Evolutionary conservation across 2,797 vertebrate species (phyloP).

Genomic region (Hippopotamyrus pictus): DNA sequence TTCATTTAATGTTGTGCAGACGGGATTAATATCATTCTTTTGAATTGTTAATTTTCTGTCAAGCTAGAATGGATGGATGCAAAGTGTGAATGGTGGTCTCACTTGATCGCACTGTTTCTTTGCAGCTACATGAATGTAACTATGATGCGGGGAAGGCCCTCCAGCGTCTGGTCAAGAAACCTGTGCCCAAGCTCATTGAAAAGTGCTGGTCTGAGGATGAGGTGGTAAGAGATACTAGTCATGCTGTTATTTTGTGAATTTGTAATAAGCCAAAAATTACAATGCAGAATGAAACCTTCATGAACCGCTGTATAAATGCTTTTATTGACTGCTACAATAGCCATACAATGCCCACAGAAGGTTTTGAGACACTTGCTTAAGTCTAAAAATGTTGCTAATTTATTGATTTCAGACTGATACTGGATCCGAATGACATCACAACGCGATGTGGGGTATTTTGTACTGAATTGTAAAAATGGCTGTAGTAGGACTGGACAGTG

Average conservation of each 20-base stretch:
- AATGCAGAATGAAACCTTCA: background rate
- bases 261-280: background rate
- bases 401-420: background rate
- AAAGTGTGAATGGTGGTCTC: background rate
- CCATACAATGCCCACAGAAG: background rate
- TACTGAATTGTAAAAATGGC: background rate
- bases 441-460: background rate
- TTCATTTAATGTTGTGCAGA: background rate
- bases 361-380: background rate
- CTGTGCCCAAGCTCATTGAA: conserved; percentile 94
- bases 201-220: conserved; percentile 99
- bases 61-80: background rate
- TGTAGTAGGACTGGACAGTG: background rate
- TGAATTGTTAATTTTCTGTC: background rate
- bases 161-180: conserved; percentile 96
- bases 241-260: conserved; percentile 8
- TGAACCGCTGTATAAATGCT: background rate
- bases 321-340: background rate
- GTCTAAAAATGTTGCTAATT: background rate
- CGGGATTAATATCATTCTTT: background rate
- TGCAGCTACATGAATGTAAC: conserved; percentile 91
- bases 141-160: conserved; percentile 97
- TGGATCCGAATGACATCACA: background rate
- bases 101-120: background rate
- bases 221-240: conserved; percentile 72